A percentile compares a stretch with the other conserved stretches of the same genome.
Conservation (phyloP, 2,888 invertebrate species). For the Eupeodes luniger region DNA sequence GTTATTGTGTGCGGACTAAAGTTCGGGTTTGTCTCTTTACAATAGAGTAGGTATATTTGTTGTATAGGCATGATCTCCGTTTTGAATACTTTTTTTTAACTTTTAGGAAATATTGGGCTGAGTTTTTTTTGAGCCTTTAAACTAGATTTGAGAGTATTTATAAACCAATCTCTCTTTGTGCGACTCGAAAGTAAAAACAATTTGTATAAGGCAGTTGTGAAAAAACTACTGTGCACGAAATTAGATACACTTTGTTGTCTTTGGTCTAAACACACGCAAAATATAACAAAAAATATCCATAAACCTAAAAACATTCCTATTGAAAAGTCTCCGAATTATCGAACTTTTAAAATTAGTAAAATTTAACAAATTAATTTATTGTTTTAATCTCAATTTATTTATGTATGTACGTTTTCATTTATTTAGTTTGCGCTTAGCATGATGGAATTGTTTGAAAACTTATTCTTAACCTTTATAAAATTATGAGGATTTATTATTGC, state of each 20-base stretch:
- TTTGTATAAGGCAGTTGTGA: neutral
- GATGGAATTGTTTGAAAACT: no score
- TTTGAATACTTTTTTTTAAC: neutral
- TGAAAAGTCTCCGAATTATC: no score
- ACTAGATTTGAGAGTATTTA: slow-evolving; percentile 46
- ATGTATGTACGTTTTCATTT: no score
- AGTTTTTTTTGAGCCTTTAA: slow-evolving; percentile 39
- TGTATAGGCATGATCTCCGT: neutral
- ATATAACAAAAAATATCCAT: no score
- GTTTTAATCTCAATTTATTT: no score
- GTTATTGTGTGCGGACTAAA: neutral
- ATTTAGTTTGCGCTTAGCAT: no score
- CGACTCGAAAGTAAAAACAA: slow-evolving; percentile 19
- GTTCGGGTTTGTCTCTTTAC: neutral
- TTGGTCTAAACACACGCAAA: no score
- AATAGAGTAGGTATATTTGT: neutral
- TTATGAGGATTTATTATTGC: no score
- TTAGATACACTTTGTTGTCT: neutral
- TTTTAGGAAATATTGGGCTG: neutral
- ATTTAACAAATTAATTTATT: no score
- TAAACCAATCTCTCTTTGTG: slow-evolving; percentile 22
- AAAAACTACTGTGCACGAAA: neutral
- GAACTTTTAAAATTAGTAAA: no score
- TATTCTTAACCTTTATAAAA: no score
- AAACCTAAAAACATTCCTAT: no score